A percentile compares a stretch with the other conserved stretches of the same genome.
These are phyloP conservation scores for Myotis davidii DNA, from an alignment of 2,113 vertebrate species.

Conservation along the genomic window DNA sequence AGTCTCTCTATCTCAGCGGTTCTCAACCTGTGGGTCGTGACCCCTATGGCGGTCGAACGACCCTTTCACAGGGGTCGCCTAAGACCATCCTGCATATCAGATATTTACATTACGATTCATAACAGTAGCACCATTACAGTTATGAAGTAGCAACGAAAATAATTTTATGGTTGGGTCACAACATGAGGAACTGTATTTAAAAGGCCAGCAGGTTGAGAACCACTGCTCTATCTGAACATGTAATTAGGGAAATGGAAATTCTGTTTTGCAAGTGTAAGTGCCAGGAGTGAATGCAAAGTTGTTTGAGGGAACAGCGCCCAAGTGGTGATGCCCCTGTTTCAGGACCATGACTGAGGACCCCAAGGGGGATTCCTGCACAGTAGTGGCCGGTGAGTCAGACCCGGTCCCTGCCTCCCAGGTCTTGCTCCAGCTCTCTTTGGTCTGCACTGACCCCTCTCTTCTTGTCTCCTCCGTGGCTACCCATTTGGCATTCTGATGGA, in stretches of 20 bases:
- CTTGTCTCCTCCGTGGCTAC: background rate
- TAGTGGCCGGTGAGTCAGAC: background rate
- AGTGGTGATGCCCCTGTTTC: background rate
- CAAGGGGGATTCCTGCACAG: background rate
- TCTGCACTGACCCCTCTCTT: background rate
- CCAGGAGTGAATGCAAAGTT: background rate
- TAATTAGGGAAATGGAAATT: background rate
- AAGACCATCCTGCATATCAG: too few species aligned
- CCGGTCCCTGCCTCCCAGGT: fast-evolving
- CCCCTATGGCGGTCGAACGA: too few species aligned
- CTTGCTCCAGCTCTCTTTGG: background rate
- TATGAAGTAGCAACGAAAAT: too few species aligned
- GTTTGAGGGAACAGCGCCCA: background rate
- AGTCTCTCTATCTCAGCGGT: background rate
- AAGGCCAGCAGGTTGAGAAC: too few species aligned
- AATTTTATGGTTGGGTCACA: too few species aligned
- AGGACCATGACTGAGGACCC: background rate
- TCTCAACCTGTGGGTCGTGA: too few species aligned
- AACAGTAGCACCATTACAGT: too few species aligned
- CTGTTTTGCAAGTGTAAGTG: background rate
- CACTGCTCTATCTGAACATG: background rate
- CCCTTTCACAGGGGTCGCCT: too few species aligned
- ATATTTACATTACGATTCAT: too few species aligned
- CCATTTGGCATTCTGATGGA: background rate
- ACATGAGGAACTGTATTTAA: too few species aligned